A percentile compares a stretch with the other conserved stretches of the same genome.
phyloP scores from a whole-genome alignment of 2,113 vertebrate genomes.

The Ochotona curzoniae region DNA sequence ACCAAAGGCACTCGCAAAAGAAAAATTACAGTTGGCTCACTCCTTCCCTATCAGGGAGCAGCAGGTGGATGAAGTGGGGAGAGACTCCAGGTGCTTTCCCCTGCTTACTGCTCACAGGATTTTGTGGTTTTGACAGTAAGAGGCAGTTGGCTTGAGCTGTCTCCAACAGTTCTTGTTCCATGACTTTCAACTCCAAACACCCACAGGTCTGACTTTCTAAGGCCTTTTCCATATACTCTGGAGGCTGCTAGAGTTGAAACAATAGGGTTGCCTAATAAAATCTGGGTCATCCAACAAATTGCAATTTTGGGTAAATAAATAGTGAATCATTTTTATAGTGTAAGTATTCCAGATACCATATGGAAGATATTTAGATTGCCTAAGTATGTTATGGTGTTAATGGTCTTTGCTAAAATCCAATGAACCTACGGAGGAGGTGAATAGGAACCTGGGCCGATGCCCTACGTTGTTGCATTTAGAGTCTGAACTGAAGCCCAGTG shows the following conservation, averaged over 20 bases:
- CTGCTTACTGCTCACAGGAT: background rate
- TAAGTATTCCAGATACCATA: background rate
- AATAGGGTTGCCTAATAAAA: background rate
- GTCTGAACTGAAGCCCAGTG: background rate
- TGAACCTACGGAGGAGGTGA: background rate
- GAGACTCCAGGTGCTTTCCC: background rate
- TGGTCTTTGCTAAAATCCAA: background rate
- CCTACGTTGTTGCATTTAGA: background rate
- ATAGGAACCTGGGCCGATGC: background rate
- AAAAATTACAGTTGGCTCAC: background rate
- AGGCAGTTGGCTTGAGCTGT: background rate
- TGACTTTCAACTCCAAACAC: background rate
- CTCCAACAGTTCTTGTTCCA: rapidly evolving
- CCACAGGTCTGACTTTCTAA: background rate
- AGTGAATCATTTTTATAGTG: background rate
- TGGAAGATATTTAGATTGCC: background rate
- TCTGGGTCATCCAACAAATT: background rate
- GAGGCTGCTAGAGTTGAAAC: background rate
- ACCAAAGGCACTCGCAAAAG: background rate
- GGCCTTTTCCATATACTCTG: background rate
- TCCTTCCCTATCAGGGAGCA: background rate
- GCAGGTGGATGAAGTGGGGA: background rate
- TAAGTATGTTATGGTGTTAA: background rate
- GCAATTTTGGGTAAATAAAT: background rate
- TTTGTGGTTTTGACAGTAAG: background rate